Evolutionary conservation across 1,140 invertebrate genomes (phyloP).

Genomic region (Anoplolepis gracilipes): DNA sequence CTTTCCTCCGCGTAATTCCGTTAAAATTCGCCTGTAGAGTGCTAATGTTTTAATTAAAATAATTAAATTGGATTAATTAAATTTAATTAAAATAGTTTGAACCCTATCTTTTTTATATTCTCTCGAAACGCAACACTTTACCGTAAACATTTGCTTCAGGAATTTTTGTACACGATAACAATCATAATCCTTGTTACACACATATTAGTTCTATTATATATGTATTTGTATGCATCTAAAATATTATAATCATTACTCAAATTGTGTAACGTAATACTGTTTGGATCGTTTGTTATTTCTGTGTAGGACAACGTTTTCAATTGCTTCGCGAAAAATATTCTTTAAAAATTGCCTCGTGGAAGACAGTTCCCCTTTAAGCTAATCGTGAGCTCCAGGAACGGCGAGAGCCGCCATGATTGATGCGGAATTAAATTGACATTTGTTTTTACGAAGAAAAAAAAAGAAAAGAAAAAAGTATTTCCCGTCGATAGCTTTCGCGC

Average conservation of each 20-base stretch:
- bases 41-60: too few species aligned
- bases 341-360: neutral
- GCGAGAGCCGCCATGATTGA: slow-evolving; percentile 26
- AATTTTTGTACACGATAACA: slow-evolving; percentile 2
- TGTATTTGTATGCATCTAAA: neutral
- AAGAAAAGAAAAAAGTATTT: slow-evolving; percentile 15
- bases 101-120: neutral
- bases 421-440: slow-evolving; percentile 55
- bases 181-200: neutral
- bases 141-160: neutral
- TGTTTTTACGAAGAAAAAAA: slow-evolving; percentile 11
- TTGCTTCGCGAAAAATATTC: neutral
- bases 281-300: neutral
- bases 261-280: neutral
- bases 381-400: slow-evolving; percentile 21
- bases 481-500: slow-evolving; percentile 13
- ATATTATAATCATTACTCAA: slow-evolving; percentile 6
- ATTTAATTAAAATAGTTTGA: slow-evolving; percentile 18
- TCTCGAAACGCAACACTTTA: neutral
- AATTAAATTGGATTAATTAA: neutral
- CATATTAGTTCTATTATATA: neutral
- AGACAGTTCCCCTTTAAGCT: slow-evolving; percentile 39
- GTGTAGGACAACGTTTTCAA: neutral
- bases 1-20: neutral
- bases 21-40: neutral